Evolutionary conservation across 2,113 vertebrate species (phyloP).

Genomic region (Craseonycteris thonglongyai): DNA sequence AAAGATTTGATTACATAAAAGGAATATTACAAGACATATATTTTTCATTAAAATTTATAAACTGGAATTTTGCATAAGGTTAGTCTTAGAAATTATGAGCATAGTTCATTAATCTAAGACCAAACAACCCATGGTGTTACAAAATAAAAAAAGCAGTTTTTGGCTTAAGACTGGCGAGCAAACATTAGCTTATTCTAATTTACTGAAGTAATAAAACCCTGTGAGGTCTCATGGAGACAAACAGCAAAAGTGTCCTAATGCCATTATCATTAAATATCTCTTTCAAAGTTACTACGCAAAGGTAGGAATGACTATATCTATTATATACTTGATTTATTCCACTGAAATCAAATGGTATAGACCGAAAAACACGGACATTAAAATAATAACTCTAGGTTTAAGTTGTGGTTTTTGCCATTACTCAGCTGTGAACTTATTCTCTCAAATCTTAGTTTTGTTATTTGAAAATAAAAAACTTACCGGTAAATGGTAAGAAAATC

Average conservation of each 20-base stretch:
- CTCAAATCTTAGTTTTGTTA: neutral
- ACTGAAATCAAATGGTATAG: neutral
- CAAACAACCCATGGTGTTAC: neutral
- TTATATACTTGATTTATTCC: neutral
- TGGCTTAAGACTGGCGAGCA: neutral
- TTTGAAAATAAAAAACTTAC: neutral
- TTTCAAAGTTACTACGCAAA: neutral
- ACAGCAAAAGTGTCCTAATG: neutral
- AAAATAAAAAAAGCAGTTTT: neutral
- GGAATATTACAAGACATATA: neutral
- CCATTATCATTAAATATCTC: neutral
- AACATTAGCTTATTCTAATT: neutral
- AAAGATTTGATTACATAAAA: neutral
- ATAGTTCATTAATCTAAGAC: neutral
- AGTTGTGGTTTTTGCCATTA: neutral
- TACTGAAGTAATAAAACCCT: neutral
- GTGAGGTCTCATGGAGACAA: neutral
- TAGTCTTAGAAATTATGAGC: neutral
- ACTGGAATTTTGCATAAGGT: neutral
- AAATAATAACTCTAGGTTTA: neutral
- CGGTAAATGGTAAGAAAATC: neutral
- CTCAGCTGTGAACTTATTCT: neutral
- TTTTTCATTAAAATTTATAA: neutral
- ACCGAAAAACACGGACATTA: neutral
- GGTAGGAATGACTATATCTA: neutral